Evolutionary conservation across 2,888 invertebrate genomes (phyloP), one percentile per base, ranked within the genome.

Genomic region (Drosophila nr. perissopoda): DNA sequence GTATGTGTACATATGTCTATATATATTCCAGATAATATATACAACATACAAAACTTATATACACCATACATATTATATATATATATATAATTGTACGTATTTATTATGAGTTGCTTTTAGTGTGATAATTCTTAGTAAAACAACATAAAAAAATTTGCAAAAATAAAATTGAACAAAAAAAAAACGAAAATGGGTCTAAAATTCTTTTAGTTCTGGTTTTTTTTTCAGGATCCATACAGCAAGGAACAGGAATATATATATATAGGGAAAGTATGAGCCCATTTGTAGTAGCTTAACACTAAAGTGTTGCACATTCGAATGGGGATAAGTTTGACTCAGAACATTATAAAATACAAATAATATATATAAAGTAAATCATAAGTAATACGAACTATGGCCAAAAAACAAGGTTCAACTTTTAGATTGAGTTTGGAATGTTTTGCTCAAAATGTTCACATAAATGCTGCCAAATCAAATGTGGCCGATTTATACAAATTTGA

Each of bases 41-140:
- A 61, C 33, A 71, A 54, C 11, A 59, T 34, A 67, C 40, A 70
- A 66, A 61, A 72, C 49, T 76, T 66, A 78, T 59, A 75, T 70
- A 79, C 67, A 78, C 62, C 62, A 73, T 58, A 65, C 54, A 60
- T 8, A 52, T 52, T n/a, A 11, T 40, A 21, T 38, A 18, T 42
- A 42, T 42, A 46, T 46, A 46, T 46, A 46, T 46, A 86, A 83
- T 56, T 79, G 79, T 83, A 79, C 72, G 76, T 79, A 84, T 88
- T 84, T 88, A 85, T 85, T 84, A 85, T 84, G 88, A 88, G 84
- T 84, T 84, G 84, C 84, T 85, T 84, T 84, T 84, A 84, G 84
- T 88, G 84, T 84, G 84, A 84, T 84, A 84, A 88, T 79, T 72
- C 84, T 79, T 84, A 87, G 79, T 82, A 72, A 82, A 77, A 80